phyloP scores from a whole-genome alignment of 92 coral and sea anemone species.

The Metridium senile region DNA sequence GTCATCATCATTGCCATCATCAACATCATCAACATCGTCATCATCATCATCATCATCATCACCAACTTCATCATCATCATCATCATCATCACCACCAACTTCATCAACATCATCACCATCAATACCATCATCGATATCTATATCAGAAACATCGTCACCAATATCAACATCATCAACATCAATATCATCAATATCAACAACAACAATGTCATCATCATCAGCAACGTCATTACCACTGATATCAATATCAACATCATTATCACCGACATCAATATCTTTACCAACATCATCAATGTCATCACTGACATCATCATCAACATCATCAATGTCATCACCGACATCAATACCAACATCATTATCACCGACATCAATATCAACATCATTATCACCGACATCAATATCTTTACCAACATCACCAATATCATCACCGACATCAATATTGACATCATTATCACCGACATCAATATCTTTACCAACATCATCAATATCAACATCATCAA shows the following conservation, averaged over 20 bases:
- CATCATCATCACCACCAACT: not conserved
- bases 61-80: not conserved
- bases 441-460: not conserved
- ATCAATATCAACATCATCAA: not conserved
- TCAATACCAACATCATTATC: not conserved
- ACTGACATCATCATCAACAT: not conserved
- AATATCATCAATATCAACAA: not conserved
- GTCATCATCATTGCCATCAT: not conserved
- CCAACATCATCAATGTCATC: not conserved
- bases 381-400: not conserved
- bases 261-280: not conserved
- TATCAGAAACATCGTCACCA: not conserved
- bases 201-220: not conserved
- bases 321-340: not conserved
- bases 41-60: not conserved
- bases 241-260: not conserved
- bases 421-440: not conserved
- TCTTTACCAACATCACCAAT: not conserved
- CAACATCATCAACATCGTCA: constrained; percentile 2
- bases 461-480: not conserved
- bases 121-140: not conserved
- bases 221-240: not conserved
- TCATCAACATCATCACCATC: not conserved
- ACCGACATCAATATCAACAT: not conserved
- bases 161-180: not conserved